A percentile compares a stretch with the other conserved stretches of the same genome.
phyloP scores from a whole-genome alignment of 2,797 vertebrate genomes.

The Sebastes vulpes region DNA sequence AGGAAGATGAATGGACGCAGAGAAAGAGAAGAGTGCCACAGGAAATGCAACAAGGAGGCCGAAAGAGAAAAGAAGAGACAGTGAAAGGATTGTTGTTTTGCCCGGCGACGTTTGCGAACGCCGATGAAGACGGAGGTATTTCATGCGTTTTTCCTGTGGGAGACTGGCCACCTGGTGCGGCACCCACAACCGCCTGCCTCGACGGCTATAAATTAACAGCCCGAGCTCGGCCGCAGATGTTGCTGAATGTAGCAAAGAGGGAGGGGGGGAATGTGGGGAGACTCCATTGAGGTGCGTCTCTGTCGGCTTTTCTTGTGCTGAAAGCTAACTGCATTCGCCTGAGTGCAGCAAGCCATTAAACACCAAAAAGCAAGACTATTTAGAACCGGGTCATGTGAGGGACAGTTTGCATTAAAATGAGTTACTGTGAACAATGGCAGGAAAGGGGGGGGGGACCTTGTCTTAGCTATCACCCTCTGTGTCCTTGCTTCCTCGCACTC shows the following conservation, averaged over 20 bases:
- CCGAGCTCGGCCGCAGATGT: constrained; percentile 42
- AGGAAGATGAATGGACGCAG: background rate
- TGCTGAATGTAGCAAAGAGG: background rate
- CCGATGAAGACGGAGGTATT: constrained; percentile 39
- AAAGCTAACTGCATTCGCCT: background rate
- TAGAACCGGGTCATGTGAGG: background rate
- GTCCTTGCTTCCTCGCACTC: constrained; percentile 23
- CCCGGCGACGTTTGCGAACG: background rate
- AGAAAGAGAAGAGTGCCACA: background rate
- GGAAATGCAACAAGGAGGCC: constrained; percentile 2
- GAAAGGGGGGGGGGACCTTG: constrained; percentile 37
- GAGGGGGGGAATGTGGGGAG: background rate
- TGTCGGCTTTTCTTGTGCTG: background rate
- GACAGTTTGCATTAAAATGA: constrained; percentile 27
- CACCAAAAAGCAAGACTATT: background rate
- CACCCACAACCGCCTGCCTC: constrained; percentile 35
- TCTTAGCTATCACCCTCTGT: constrained; percentile 23
- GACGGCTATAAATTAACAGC: constrained; percentile 36
- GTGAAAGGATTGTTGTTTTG: constrained; percentile 23
- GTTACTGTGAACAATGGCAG: constrained; percentile 61
- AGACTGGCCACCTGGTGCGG: constrained; percentile 52
- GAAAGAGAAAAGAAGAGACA: background rate
- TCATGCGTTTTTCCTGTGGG: constrained; percentile 47
- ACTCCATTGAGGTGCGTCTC: background rate
- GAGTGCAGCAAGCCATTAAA: background rate